A percentile compares a stretch with the other conserved stretches of the same genome.
phyloP scores from a whole-genome alignment of 2,113 vertebrate genomes.

The Setophaga coronata region DNA sequence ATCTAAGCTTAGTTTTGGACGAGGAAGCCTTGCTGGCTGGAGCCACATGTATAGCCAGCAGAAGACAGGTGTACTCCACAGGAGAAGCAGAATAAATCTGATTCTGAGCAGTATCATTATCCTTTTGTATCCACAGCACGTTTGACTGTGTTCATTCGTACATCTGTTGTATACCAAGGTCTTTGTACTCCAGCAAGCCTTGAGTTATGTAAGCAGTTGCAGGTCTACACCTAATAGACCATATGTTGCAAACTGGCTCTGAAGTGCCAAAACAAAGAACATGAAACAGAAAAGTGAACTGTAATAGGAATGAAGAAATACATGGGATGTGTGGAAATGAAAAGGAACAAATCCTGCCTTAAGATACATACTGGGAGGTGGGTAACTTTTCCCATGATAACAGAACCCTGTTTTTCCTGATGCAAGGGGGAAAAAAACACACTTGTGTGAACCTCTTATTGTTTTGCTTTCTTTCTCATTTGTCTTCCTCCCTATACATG shows the following conservation, averaged over 20 bases:
- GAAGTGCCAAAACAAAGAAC: conserved; percentile 14
- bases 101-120: conserved; percentile 14
- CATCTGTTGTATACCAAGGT: conserved; percentile 60
- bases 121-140: conserved; percentile 30
- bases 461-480: neutral
- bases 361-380: neutral
- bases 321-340: neutral
- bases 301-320: neutral
- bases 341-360: conserved; percentile 22
- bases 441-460: neutral
- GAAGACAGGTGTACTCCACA: conserved; percentile 62
- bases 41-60: neutral
- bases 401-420: neutral
- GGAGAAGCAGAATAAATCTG: conserved; percentile 58
- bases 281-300: neutral
- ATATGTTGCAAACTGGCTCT: conserved; percentile 8
- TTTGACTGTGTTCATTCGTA: neutral
- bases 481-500: neutral
- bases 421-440: neutral
- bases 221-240: neutral
- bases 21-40: neutral
- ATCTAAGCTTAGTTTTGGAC: conserved; percentile 40
- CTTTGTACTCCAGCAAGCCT: conserved; percentile 60
- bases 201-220: conserved; percentile 49
- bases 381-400: neutral